Base-by-base conservation (phyloP, 2,113 vertebrate species). In the Scomber japonicus region DNA sequence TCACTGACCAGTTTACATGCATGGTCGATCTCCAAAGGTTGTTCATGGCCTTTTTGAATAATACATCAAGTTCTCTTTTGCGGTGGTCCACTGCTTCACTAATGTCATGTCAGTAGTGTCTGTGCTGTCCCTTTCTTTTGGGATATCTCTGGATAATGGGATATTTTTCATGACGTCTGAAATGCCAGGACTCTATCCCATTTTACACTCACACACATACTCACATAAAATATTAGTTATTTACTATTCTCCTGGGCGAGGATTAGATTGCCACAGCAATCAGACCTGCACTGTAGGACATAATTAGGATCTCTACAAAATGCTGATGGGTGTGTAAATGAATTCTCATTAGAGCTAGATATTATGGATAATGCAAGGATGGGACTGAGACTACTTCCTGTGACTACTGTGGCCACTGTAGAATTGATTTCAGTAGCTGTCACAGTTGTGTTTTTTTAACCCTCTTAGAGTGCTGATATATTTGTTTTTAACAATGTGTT, bases 301-400 rank as follows among this genome's bases (percentile, higher is more conserved):
- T 81, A 89, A 92, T 93, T 86, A 89, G 78, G 81, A 81, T 81
- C 81, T 59, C 68, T 31, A 54, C 69, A 77, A 82, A 88, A 82
- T 66, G 54, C 63, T 87, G 81, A 75, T 59, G 69, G 59, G 30
- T 67, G 16, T 81, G 62, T 67, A 68, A 81, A 55, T 35, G 68
- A 72, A 54, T 80, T 62, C 27, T 80, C 73, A 59, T 81, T 73
- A 62, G 73, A 75, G 65, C 10, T 11, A 57, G 45, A 50, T 74
- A 51, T 78, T 70, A 68, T 31, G 59, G 78, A 17, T 54, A 56
- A 77, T 78, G 14, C 61, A 50, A 71, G 59, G 51, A 68, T 40
- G 15, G 55, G 40, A 7, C 16, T 71, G 57, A 50, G 60, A 67
- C 50, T 13, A 15, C 27, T 14, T 78, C 68, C 62, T 60, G 71